Conservation (phyloP, 2,888 invertebrate genomes). For the Heliconius charithonia region DNA sequence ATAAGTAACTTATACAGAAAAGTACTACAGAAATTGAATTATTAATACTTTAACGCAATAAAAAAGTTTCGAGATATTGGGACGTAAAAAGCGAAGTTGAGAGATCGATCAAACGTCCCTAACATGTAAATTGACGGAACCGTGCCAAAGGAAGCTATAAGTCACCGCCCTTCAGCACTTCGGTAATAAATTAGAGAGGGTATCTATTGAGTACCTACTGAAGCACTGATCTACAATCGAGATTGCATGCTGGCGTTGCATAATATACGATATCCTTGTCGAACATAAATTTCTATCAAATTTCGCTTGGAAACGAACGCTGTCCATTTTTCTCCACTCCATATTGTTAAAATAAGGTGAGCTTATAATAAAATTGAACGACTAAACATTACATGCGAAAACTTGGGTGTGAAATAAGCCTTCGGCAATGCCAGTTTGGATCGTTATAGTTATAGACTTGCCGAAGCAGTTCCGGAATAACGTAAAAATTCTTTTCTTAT, state of each 20-base stretch:
- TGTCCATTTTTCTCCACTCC: neutral
- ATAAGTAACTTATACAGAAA: conserved; percentile 26
- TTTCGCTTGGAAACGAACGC: conserved; percentile 16
- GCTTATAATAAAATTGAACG: conserved; percentile 12
- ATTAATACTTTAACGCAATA: conserved; percentile 39
- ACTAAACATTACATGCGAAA: neutral
- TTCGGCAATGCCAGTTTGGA: neutral
- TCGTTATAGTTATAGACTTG: conserved; percentile 11
- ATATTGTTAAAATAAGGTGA: neutral
- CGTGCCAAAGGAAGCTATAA: conserved; percentile 63
- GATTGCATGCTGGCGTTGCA: conserved; percentile 51
- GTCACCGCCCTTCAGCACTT: conserved; percentile 66
- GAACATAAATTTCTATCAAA: conserved; percentile 46
- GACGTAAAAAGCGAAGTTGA: conserved; percentile 45
- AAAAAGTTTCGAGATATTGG: conserved; percentile 36
- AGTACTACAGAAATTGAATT: conserved; percentile 23
- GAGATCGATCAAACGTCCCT: conserved; percentile 47
- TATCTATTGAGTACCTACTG: conserved; percentile 67
- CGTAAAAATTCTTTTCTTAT: neutral
- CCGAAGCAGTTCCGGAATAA: conserved; percentile 9
- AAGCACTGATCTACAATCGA: conserved; percentile 65
- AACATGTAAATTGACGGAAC: conserved; percentile 50
- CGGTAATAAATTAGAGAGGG: conserved; percentile 74
- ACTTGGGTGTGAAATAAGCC: neutral
- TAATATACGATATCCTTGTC: conserved; percentile 30